Conservation (phyloP, 1,140 invertebrate genomes). For the Neocloeon triangulifer region DNA sequence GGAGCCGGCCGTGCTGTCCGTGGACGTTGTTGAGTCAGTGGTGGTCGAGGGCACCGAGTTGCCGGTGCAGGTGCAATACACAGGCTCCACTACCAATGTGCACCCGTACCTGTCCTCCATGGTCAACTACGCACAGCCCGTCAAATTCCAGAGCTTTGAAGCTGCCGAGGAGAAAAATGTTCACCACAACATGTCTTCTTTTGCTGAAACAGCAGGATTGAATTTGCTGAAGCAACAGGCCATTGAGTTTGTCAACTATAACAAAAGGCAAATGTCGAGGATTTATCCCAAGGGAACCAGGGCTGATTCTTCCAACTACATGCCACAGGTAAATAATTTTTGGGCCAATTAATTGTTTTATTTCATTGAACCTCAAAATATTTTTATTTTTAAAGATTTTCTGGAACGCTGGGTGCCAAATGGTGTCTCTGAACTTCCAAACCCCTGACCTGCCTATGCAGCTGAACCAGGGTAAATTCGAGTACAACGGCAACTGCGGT, state of each 20-base stretch:
- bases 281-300: constrained; percentile 98
- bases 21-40: constrained; percentile 20
- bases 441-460: constrained; percentile 98
- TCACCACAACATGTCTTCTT: constrained; percentile 96
- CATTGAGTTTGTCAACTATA: constrained; percentile 99
- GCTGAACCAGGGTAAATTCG: constrained; percentile 96
- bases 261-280: constrained; percentile 95
- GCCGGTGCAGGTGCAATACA: constrained; percentile 55
- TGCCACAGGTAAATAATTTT: constrained; percentile 66
- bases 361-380: neutral
- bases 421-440: constrained; percentile 99
- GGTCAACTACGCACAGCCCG: constrained; percentile 98
- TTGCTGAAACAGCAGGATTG: constrained; percentile 88
- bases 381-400: constrained; percentile 35
- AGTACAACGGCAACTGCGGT: constrained; percentile 91
- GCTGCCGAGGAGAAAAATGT: constrained; percentile 90
- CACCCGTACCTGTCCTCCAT: constrained; percentile 96
- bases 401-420: constrained; percentile 83
- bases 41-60: constrained; percentile 37
- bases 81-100: constrained; percentile 93
- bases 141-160: constrained; percentile 97
- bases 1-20: constrained; percentile 12
- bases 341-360: constrained; percentile 3
- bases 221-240: constrained; percentile 87
- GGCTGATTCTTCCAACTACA: constrained; percentile 98